A percentile compares a stretch with the other conserved stretches of the same genome.
Evolutionary conservation across 1,140 invertebrate genomes (phyloP).

Genomic region (Sarcophaga bullata): DNA sequence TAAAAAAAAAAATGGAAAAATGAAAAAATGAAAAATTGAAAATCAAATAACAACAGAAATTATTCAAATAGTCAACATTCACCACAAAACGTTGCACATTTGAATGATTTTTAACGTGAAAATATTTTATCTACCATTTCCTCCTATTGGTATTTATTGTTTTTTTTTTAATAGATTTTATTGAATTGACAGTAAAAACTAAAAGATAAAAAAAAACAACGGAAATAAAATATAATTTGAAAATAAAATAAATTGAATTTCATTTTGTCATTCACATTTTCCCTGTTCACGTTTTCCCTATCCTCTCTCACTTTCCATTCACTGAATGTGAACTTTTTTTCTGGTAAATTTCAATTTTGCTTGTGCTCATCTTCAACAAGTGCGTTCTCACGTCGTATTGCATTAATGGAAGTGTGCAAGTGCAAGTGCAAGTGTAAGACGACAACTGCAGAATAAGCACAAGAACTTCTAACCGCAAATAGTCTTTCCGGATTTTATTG

Average conservation of each 20-base stretch:
- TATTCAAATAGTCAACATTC: constrained; percentile 11
- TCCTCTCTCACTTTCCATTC: too few species aligned
- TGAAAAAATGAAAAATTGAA: neutral
- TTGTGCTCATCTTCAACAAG: neutral
- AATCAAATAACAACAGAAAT: neutral
- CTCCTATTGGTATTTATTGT: neutral
- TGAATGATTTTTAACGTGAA: constrained; percentile 5
- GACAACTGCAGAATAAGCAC: neutral
- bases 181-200: neutral
- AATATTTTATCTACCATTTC: too few species aligned
- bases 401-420: neutral
- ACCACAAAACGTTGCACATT: constrained; percentile 14
- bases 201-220: neutral
- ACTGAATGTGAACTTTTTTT: neutral
- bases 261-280: neutral
- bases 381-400: neutral
- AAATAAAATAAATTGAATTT: constrained; percentile 10
- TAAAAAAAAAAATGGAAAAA: neutral
- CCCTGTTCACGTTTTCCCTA: too few species aligned
- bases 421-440: neutral
- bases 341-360: neutral
- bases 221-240: neutral
- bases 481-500: neutral
- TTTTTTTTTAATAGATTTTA: neutral
- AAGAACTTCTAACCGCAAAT: neutral